Base-by-base conservation (phyloP, 2,113 vertebrate species). In the Chaetops frenatus region DNA sequence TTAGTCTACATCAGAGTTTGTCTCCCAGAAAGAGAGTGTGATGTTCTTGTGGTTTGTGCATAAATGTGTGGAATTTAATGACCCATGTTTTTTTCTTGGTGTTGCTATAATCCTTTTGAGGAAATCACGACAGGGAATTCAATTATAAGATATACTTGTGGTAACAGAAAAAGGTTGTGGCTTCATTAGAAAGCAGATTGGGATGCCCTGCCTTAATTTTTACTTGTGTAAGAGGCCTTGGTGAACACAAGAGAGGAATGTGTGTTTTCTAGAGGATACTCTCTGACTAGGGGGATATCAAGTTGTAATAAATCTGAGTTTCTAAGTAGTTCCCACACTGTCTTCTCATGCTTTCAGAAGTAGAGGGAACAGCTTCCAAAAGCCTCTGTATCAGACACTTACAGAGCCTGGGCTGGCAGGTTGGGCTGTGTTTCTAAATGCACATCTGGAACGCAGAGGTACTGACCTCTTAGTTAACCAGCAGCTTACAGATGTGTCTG, bases 281-380 rank as follows among this genome's bases (percentile, higher is more conserved):
- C 7, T 80, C 44, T 81, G 67, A 73, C 35, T 86, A 23, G 42
- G 42, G 36, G 58, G 24, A 85, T 94, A 85, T 66, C 21, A 44
- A 61, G 45, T 40, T 87, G 45, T 80, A 86, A 88, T 82, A 92
- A 93, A 86, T 90, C 36, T 92, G 42, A 58, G 28, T 62, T 92
- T 86, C 56, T 83, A 47, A 28, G 35, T 65, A 70, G 66, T 93
- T 96, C 74, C 71, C 90, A 93, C 93, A 94, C 70, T 86, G 36
- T 77, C 87, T 65, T 82, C 54, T 91, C 74, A 70, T 90, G n/a
- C 38, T 77, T 90, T 85, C 89, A 72, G 9, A 69, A 61, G 62
- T 67, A 36, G 17, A 40, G 44, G 29, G 40, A 74, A 38, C 14
- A 72, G 62, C 27, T 85, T 82, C 50, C 84, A 91, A 94, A 82